Evolutionary conservation across 2,888 invertebrate genomes (phyloP), one percentile per base, ranked within the genome.

Genomic region (Darwinula stevensoni): DNA sequence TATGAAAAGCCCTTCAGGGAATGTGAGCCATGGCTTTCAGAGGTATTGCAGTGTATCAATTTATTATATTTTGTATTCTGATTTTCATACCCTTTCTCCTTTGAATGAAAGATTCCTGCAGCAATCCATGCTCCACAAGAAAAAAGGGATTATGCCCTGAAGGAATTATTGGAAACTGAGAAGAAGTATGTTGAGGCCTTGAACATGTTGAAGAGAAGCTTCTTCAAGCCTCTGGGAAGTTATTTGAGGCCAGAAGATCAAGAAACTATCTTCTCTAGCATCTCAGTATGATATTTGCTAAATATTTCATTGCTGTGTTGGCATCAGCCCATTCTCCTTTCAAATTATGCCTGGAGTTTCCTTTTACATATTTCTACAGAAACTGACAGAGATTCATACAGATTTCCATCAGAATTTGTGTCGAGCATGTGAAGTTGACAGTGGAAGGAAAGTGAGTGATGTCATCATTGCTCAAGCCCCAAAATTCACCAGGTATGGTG

Each of bases 131-230:
- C 34, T 6, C 53, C 53, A 27, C 42, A 49, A 41, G 84, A 82
- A 51, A 88, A 86, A 51, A 61, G 88, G 36, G 88, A 91, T 51
- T 82, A 80, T 35, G 57, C 57, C 39, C 48, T 62, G 14, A 52
- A 53, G 39, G 97, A 97, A 51, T 58, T 97, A 34, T 65, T 91
- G 26, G 91, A 91, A 50, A 97, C 97, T 0, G 97, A 97, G 53
- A 70, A 70, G 44, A 94, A 94, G 53, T 97, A 94, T 49, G 70
- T 88, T 31, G 80, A 84, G 45, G 91, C 88, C 9, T 59, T 97
- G 32, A 65, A 65, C 45, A 84, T 78, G 54, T 61, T 84, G 31
- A 63, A 70, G 41, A 62, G 63, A 41, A 65, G 71, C 49, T 84
- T 80, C 47, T 64, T 75, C 53, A 59, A 63, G 42, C 76, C 76